Conservation (phyloP, 2,797 vertebrate species). For the Petrocephalus sullivani region DNA sequence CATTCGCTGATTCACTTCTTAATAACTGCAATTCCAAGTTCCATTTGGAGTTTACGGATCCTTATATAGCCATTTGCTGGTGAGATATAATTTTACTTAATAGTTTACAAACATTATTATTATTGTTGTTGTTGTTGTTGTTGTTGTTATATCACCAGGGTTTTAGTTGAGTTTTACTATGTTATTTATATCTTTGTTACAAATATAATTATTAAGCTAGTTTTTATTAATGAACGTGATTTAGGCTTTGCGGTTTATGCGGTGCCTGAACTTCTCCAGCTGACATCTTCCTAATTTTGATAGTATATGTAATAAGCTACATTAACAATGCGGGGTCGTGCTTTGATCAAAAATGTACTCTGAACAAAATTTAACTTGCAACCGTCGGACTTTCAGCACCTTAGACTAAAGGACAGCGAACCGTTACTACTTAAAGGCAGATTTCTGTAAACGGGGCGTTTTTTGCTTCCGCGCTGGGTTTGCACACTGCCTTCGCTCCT, state of each 20-base stretch:
- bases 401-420: conserved; percentile 42
- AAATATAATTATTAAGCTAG: neutral
- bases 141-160: neutral
- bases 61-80: neutral
- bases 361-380: neutral
- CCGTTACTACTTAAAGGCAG: neutral
- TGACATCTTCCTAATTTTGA: neutral
- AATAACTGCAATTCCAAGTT: neutral
- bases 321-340: neutral
- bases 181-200: neutral
- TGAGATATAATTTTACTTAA: neutral
- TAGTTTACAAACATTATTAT: neutral
- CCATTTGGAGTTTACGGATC: neutral
- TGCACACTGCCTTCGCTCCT: conserved; percentile 4
- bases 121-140: neutral
- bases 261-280: neutral
- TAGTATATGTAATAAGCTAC: neutral
- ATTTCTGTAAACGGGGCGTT: conserved; percentile 4
- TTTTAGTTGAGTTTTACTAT: neutral
- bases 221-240: neutral
- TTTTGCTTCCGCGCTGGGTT: conserved; percentile 9
- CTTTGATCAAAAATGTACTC: neutral
- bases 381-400: conserved; percentile 44
- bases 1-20: neutral
- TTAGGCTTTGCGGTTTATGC: neutral